A percentile compares a stretch with the other conserved stretches of the same genome.
Evolutionary conservation across 2,888 invertebrate genomes (phyloP).

Genomic region (Euclidia mi): DNA sequence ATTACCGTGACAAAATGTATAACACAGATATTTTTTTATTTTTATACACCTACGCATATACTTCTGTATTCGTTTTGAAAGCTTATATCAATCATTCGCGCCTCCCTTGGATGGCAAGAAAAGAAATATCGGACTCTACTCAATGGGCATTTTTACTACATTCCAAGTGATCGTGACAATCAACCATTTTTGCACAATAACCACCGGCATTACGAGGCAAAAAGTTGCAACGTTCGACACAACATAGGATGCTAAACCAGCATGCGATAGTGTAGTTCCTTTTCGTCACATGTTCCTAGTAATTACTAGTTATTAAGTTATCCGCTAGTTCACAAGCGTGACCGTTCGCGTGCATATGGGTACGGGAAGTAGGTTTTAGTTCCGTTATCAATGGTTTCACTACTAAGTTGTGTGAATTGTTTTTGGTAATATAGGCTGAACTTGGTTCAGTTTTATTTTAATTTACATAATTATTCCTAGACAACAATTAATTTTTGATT

Average conservation of each 20-base stretch:
- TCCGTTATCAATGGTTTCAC: constrained; percentile 63
- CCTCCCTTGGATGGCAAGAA: too few species aligned
- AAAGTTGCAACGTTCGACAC: not conserved
- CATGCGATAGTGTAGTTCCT: constrained; percentile 28
- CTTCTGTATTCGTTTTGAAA: too few species aligned
- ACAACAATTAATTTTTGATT: too few species aligned
- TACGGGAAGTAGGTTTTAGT: constrained; percentile 59
- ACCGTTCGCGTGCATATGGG: constrained; percentile 59
- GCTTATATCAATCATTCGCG: too few species aligned
- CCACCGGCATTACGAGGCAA: not conserved
- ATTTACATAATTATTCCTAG: too few species aligned
- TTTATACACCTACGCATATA: too few species aligned
- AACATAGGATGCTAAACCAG: constrained; percentile 14
- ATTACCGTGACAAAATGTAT: too few species aligned
- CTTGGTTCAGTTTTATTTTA: too few species aligned
- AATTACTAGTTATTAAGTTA: constrained; percentile 69
- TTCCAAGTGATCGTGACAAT: too few species aligned
- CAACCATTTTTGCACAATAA: not conserved
- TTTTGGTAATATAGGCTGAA: not conserved
- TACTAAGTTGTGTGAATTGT: constrained; percentile 13
- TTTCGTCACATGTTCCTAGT: constrained; percentile 73
- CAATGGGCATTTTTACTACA: too few species aligned
- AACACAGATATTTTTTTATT: too few species aligned
- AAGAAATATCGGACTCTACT: too few species aligned
- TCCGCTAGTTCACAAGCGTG: constrained; percentile 54